Base-by-base conservation (phyloP, 2,113 vertebrate genomes). In the Takifugu bimaculatus region DNA sequence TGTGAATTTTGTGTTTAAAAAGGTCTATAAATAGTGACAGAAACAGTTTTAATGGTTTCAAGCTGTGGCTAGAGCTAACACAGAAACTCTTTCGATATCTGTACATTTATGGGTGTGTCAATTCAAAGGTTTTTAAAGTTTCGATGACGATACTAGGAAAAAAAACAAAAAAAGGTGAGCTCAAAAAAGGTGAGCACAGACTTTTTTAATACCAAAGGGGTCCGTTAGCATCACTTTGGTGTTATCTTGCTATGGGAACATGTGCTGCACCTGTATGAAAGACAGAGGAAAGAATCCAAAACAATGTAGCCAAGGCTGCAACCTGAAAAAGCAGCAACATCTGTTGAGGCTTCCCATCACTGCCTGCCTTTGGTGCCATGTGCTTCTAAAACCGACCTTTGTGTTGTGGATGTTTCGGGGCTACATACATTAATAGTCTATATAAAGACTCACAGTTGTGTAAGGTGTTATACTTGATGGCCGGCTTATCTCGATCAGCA, bases 401-500 rank as follows among this genome's bases (percentile, higher is more conserved):
- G 75, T 83, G 80, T 79, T 80, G 72, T 75, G 77, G 73, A 70
- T 70, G 53, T 39, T 72, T 75, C 66, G 50, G 72, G 57, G 59
- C 61, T 27, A 64, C 61, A 54, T 78, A 71, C 74, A 68, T 82
- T 78, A 66, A 75, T 66, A 58, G 56, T 44, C 77, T 84, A 81
- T 74, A 78, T 81, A 79, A 82, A 83, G 75, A 74, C 67, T 48
- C 13, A 28, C 75, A 63, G 61, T 77, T 56, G 78, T 65, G 57
- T 56, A 63, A 43, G 63, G 61, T 77, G 74, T 80, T 72, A 69
- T 43, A 48, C 68, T 59, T 55, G 60, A 70, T 57, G 50, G 66
- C 50, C 68, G 53, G 78, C 83, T 87, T 88, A 88, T 86, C 83
- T 80, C 15, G 5, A 73, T 74, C 71, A 57, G 70, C 57, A n/a